phyloP scores from a whole-genome alignment of 2,797 vertebrate genomes.

The Prunella strophiata region DNA sequence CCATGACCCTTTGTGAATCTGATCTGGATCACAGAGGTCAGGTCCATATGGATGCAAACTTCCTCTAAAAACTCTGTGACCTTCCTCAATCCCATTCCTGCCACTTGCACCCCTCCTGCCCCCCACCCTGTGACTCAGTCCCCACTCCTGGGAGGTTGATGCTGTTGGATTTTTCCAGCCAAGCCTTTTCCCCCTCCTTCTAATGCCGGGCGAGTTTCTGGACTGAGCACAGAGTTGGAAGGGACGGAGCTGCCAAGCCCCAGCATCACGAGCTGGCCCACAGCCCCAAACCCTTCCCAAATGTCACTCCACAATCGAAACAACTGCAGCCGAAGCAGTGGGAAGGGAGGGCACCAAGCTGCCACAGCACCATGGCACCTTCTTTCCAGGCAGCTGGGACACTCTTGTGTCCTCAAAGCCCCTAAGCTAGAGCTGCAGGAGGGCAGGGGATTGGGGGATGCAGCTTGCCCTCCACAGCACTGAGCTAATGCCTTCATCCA shows the following conservation, averaged over 20 bases:
- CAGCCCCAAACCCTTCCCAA: slow-evolving; percentile 32
- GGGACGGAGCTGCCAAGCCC: not conserved
- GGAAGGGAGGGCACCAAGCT: not conserved
- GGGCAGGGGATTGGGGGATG: not conserved
- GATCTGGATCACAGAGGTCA: not conserved
- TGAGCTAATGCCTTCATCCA: not conserved
- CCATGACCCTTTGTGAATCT: not conserved
- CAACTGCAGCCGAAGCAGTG: not conserved
- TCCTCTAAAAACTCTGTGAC: not conserved
- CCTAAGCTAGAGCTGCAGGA: not conserved
- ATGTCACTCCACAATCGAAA: not conserved
- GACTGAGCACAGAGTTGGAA: slow-evolving; percentile 36
- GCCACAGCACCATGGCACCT: not conserved
- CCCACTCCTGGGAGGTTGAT: not conserved
- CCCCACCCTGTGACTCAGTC: not conserved
- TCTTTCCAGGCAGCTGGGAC: not conserved
- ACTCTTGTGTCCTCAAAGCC: not conserved
- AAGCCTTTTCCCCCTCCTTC: slow-evolving; percentile 1
- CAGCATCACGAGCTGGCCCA: slow-evolving; percentile 41
- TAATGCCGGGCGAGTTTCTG: slow-evolving; percentile 44
- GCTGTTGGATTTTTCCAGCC: slow-evolving; percentile 46
- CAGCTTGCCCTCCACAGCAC: not conserved
- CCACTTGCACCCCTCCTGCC: not conserved
- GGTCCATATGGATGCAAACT: not conserved
- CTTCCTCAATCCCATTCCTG: not conserved